phyloP scores from a whole-genome alignment of 2,113 vertebrate genomes.

The Chinchilla lanigera region DNA sequence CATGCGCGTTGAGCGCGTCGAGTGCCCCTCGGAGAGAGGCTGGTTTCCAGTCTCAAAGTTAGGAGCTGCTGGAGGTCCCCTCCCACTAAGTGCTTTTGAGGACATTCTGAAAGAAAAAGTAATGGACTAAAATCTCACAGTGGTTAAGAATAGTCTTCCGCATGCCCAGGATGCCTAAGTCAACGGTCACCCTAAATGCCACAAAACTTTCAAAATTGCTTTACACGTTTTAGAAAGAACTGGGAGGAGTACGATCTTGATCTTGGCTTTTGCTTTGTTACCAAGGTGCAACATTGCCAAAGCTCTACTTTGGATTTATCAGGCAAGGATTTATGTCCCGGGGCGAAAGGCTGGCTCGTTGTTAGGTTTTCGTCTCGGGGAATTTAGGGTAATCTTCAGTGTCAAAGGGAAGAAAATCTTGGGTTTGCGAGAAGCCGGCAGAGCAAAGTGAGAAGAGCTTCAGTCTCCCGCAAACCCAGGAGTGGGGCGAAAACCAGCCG shows the following conservation, averaged over 20 bases:
- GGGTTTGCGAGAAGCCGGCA: not conserved
- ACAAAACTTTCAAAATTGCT: constrained; percentile 67
- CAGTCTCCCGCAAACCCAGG: not conserved
- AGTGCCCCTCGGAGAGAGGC: fast-evolving
- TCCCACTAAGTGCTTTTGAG: not conserved
- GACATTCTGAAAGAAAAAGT: not conserved
- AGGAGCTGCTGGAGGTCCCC: not conserved
- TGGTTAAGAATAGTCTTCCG: not conserved
- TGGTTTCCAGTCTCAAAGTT: not conserved
- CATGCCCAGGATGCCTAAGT: not conserved
- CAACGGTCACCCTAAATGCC: not conserved
- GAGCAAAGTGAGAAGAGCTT: not conserved
- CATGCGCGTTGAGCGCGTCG: constrained; percentile 61
- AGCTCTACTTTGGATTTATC: not conserved
- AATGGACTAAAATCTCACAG: not conserved
- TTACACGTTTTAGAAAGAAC: not conserved
- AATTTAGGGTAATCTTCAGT: not conserved
- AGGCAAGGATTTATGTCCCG: not conserved
- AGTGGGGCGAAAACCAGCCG: not conserved
- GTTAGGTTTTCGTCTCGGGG: not conserved
- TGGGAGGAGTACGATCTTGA: not conserved
- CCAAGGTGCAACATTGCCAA: not conserved
- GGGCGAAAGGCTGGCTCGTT: not conserved
- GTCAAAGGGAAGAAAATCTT: not conserved
- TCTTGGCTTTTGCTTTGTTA: constrained; percentile 21